Conservation (phyloP, 1,140 invertebrate species). For the Lasioglossum albipes region DNA sequence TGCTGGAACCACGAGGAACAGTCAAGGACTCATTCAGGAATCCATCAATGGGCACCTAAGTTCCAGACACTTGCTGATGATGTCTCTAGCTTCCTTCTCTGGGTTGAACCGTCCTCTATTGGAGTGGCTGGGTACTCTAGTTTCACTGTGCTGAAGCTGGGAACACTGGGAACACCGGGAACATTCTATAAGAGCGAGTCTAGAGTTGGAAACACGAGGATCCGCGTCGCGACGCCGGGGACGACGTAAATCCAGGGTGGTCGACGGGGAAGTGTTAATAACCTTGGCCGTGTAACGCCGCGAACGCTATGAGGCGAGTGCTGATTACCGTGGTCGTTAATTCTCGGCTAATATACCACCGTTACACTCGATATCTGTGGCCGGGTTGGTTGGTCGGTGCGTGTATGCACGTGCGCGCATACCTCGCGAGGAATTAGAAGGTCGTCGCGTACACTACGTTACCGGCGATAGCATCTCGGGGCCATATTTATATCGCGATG, state of each 20-base stretch:
- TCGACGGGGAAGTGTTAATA: slow-evolving; percentile 58
- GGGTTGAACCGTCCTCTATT: too few relatives aligned
- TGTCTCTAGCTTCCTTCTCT: too few relatives aligned
- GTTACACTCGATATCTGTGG: slow-evolving; percentile 58
- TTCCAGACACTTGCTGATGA: too few relatives aligned
- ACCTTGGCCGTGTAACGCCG: slow-evolving; percentile 64
- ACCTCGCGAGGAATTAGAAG: slow-evolving; percentile 71
- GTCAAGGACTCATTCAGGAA: too few relatives aligned
- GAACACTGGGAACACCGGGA: too few relatives aligned
- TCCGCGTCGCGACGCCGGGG: not conserved
- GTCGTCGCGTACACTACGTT: slow-evolving; percentile 71
- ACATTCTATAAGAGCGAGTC: not conserved
- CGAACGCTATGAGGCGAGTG: slow-evolving; percentile 66
- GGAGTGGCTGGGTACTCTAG: too few relatives aligned
- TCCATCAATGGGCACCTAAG: too few relatives aligned
- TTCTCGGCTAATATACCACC: slow-evolving; percentile 66
- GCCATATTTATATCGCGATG: slow-evolving; percentile 63
- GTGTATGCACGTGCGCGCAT: slow-evolving; percentile 48
- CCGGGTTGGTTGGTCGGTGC: slow-evolving; percentile 6
- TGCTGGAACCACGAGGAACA: too few relatives aligned
- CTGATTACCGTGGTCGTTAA: slow-evolving; percentile 68
- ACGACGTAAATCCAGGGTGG: slow-evolving; percentile 44
- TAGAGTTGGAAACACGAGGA: slow-evolving; percentile 20
- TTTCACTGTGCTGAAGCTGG: too few relatives aligned
- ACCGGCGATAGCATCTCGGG: slow-evolving; percentile 69